These are phyloP conservation scores for Patella caerulea DNA, from an alignment of 2,888 invertebrate genomes.

Conservation along the genomic window DNA sequence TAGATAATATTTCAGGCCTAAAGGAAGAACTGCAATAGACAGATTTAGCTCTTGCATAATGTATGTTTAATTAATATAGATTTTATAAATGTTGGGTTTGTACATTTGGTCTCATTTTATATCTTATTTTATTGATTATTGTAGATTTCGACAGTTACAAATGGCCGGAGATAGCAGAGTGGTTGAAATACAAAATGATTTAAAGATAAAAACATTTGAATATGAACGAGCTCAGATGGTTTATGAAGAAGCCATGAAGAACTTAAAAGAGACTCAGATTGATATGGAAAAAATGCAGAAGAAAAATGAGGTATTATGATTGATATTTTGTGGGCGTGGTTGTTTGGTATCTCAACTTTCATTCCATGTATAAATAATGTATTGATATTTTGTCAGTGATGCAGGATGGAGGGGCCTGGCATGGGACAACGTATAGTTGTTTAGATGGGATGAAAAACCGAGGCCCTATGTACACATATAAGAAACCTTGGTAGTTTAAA, in stretches of 20 bases:
- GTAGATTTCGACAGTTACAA: conserved; percentile 65
- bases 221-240: conserved; percentile 67
- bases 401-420: too few relatives aligned
- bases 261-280: conserved; percentile 64
- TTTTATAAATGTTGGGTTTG: not conserved
- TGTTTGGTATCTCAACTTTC: too few relatives aligned
- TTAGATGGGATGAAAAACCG: too few relatives aligned
- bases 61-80: not conserved
- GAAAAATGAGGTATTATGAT: conserved; percentile 65
- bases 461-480: too few relatives aligned
- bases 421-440: too few relatives aligned
- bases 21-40: too few relatives aligned
- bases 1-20: too few relatives aligned
- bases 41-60: too few relatives aligned
- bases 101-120: not conserved
- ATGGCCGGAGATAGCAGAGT: conserved; percentile 58
- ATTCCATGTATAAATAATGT: not conserved
- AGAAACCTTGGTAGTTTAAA: too few relatives aligned
- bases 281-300: conserved; percentile 70
- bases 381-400: not conserved
- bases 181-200: conserved; percentile 67
- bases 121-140: not conserved
- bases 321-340: not conserved
- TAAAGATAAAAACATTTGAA: conserved; percentile 71
- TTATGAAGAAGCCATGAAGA: conserved; percentile 67